Base-by-base conservation (phyloP, 2,888 invertebrate species). In the Eucera pruinosa region DNA sequence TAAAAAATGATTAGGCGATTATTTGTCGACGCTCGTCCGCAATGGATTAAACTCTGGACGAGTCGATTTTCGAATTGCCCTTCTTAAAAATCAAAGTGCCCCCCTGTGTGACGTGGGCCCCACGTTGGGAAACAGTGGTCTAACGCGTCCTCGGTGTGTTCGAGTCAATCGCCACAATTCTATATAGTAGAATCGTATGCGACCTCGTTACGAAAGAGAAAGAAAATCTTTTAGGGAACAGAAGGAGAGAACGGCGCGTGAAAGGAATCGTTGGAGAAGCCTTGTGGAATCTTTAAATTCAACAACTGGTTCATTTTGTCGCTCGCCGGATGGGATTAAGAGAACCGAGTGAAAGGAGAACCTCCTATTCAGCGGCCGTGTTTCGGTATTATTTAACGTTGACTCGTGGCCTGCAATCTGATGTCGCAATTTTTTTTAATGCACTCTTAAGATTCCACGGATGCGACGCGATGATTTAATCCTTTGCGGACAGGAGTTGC, bases 341-440 rank as follows among this genome's bases (percentile, higher is more conserved):
- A 62, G 64, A 61, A 20, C 20, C 70, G 25, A 84, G 87, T 86
- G 87, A 87, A 87, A 87, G 87, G 87, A 84, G 62, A 72, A 67
- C 67, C 39, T 58, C 57, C 66, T 45, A 45, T 55, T 61, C 68
- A 67, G 45, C 47, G 61, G 52, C 55, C 58, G 72, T 72, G 62
- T 55, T 45, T 5, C n/a, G 23, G 15, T 23, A 60, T 73, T 73
- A 68, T 50, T 65, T 39, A 15, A 25, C 55, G n/a, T 48, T 52
- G 45, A 67, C 39, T 39, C 45, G 27, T 23, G 13, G 9, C 55
- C 64, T 18, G 27, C 27, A 41, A 5, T 20, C 27, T 20, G 36
- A 33, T 68, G 45, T 54, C 7, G 68, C 47, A 68, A 61, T 3
- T 20, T 47, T 60, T 3, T 20, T 47, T 60, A 60, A 60, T 39